phyloP scores from a whole-genome alignment of 2,888 invertebrate species.

The Heliothis peltigera region DNA sequence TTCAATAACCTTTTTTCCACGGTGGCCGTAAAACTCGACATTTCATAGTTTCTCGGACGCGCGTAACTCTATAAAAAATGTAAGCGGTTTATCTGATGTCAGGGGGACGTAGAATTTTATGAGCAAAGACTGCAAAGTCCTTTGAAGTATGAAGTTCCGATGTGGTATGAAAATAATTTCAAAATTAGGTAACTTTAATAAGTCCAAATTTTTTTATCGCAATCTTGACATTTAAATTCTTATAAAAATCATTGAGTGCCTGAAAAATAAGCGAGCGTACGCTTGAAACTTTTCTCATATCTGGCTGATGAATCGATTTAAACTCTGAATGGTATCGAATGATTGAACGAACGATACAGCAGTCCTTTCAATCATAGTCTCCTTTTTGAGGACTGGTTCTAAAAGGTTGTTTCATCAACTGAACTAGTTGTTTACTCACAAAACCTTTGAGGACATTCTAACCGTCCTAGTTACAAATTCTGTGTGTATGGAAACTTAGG shows the following conservation, averaged over 20 bases:
- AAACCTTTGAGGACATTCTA: slow-evolving; percentile 28
- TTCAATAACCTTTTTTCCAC: slow-evolving; percentile 65
- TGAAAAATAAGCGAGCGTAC: not conserved
- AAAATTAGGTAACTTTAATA: not conserved
- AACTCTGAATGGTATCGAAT: slow-evolving; percentile 33
- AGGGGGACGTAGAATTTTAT: slow-evolving; percentile 41
- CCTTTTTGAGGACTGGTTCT: slow-evolving; percentile 25
- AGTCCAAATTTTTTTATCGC: not conserved
- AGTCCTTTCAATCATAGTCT: slow-evolving; percentile 35
- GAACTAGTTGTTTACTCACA: slow-evolving; percentile 26
- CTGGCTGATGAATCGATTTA: slow-evolving; percentile 29
- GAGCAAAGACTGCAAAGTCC: slow-evolving; percentile 9
- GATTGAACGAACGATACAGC: slow-evolving; percentile 38
- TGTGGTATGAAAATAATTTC: slow-evolving; percentile 12
- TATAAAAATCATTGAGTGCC: not conserved
- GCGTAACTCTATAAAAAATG: slow-evolving; percentile 57
- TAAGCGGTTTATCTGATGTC: slow-evolving; percentile 56
- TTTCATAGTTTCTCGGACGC: slow-evolving; percentile 67
- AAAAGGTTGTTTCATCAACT: slow-evolving; percentile 25
- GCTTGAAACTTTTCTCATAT: slow-evolving; percentile 10
- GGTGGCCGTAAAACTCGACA: slow-evolving; percentile 63
- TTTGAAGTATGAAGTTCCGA: slow-evolving; percentile 16
- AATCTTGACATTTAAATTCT: not conserved
- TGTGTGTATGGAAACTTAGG: slow-evolving; percentile 62
- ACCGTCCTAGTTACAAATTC: slow-evolving; percentile 52